Evolutionary conservation across 2,888 invertebrate genomes (phyloP), one percentile per base, ranked within the genome.

Genomic region (Temnothorax ravouxi): DNA sequence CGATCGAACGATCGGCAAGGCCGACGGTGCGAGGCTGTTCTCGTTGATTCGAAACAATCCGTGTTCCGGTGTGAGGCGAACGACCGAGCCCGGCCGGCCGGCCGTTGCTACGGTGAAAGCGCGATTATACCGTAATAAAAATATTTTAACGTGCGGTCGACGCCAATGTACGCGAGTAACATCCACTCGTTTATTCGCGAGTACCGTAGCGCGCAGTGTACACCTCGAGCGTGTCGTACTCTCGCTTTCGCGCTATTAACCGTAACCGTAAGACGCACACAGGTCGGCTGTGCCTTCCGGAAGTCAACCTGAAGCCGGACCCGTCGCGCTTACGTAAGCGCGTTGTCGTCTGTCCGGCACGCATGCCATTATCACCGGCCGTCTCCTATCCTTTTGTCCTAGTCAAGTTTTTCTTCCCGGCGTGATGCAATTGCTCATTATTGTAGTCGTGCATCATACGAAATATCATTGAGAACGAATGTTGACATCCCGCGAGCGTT

Each of bases 201-300:
- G 69, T 47, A 76, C 54, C 21, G 76, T 76, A 64, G 38, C 64
- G 81, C 67, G 82, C 84, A 85, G 93, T 90, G 54, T 92, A 85
- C 85, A 91, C 88, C 85, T 92, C 89, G 88, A 93, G 89, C 91
- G 92, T 93, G 86, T 93, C 91, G 90, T 88, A 85, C 88, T 88
- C 90, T 93, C 91, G 89, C 93, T 93, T 93, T 93, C 93, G 90
- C 91, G 88, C 88, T 87, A 92, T 93, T 93, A 93, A 83, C 85
- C 86, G 90, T 93, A 93, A 83, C 85, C 86, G 90, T 91, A 91
- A 91, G 92, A 88, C 66, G 86, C 86, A 77, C 75, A 56, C 85
- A 54, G 52, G 86, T 83, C 67, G 41, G 85, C 88, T 88, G 79
- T 79, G 90, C 89, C 92, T 93, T 91, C 93, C 93, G 93, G 91